Evolutionary conservation across 2,888 invertebrate species (phyloP).

Genomic region (Melolontha melolontha): DNA sequence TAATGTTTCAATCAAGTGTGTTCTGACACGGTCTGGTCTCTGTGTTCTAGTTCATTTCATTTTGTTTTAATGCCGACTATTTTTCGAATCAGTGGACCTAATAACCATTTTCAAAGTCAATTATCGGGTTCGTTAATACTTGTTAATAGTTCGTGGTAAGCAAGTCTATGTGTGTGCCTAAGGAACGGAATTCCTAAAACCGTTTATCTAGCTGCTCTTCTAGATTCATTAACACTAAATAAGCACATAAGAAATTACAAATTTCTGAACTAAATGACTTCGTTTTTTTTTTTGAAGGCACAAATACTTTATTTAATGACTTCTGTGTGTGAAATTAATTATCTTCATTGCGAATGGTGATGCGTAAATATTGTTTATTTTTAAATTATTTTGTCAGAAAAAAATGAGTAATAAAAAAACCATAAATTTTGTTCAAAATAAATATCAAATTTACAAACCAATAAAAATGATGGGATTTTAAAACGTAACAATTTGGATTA

Average conservation of each 20-base stretch:
- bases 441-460: no score
- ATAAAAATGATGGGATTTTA: no score
- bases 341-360: no score
- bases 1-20: slow-evolving; percentile 41
- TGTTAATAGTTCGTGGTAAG: slow-evolving; percentile 24
- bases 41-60: slow-evolving; percentile 26
- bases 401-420: no score
- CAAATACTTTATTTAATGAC: no score
- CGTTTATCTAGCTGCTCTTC: not conserved
- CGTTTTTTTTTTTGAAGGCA: no score
- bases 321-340: no score
- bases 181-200: slow-evolving; percentile 21
- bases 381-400: no score
- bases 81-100: slow-evolving; percentile 23
- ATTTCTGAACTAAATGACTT: no score
- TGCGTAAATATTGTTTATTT: no score
- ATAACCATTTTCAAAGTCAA: slow-evolving; percentile 35
- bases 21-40: slow-evolving; percentile 25
- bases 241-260: not conserved
- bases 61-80: slow-evolving; percentile 16
- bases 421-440: no score
- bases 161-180: not conserved
- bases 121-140: slow-evolving; percentile 25
- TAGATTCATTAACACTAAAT: slow-evolving; percentile 13
- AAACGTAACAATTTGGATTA: no score